These are phyloP conservation scores for Orthosia gothica DNA, from an alignment of 2,888 invertebrate genomes.

Conservation along the genomic window DNA sequence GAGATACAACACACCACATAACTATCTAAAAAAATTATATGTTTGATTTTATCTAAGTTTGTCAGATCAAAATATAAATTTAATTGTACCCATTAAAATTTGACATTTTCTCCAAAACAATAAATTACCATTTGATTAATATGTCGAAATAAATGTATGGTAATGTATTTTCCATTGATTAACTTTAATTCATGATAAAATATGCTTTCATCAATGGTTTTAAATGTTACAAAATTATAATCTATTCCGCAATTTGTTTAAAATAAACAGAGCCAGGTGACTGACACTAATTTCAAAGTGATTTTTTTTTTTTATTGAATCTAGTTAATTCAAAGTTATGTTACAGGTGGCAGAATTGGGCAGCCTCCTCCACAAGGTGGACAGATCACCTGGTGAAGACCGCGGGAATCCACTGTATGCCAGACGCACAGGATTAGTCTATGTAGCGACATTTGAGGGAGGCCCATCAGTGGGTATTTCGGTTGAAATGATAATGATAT, in stretches of 20 bases:
- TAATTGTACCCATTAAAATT: neutral
- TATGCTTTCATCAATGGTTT: conserved; percentile 34
- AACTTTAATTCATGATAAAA: conserved; percentile 33
- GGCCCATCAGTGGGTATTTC: too few relatives aligned
- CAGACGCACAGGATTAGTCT: too few relatives aligned
- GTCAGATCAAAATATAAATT: neutral
- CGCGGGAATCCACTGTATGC: too few relatives aligned
- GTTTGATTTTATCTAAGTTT: neutral
- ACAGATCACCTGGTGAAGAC: too few relatives aligned
- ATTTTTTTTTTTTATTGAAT: too few relatives aligned
- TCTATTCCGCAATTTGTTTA: neutral
- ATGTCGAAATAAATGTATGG: conserved; percentile 16
- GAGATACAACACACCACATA: neutral
- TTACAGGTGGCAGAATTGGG: too few relatives aligned
- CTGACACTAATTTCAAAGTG: neutral
- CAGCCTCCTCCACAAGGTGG: too few relatives aligned
- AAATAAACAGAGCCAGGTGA: neutral
- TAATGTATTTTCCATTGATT: conserved; percentile 34
- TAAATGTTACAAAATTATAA: conserved; percentile 16
- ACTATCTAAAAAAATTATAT: neutral
- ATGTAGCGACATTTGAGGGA: too few relatives aligned
- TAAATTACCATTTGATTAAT: conserved; percentile 20
- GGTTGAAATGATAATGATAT: too few relatives aligned
- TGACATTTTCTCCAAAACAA: conserved; percentile 22
- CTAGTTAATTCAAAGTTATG: neutral